A percentile compares a stretch with the other conserved stretches of the same genome.
phyloP scores from a whole-genome alignment of 2,888 invertebrate genomes.

The Tromatobia lineatoria region DNA sequence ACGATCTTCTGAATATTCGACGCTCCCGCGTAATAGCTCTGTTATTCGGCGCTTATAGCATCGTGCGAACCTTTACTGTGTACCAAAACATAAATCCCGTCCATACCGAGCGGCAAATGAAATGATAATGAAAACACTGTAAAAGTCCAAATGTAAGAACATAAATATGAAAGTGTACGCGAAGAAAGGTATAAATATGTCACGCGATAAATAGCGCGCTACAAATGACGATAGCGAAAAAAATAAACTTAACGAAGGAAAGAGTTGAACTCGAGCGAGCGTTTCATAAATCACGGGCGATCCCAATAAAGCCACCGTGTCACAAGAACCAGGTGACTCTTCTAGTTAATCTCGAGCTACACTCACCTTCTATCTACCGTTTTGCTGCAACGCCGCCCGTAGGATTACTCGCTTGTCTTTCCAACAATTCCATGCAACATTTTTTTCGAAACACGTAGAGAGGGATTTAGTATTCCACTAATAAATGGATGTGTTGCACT shows the following conservation, averaged over 20 bases:
- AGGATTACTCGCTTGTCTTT: conserved; percentile 64
- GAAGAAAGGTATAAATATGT: conserved; percentile 8
- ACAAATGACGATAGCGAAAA: conserved; percentile 54
- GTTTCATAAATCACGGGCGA: conserved; percentile 66
- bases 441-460: conserved; percentile 28
- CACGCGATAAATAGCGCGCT: conserved; percentile 6
- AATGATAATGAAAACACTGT: conserved; percentile 28
- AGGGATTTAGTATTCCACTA: conserved; percentile 47
- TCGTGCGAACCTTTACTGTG: conserved; percentile 16
- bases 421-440: conserved; percentile 30
- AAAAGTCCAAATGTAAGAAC: background rate
- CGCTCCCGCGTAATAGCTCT: conserved; percentile 33
- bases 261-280: conserved; percentile 47
- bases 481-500: conserved; percentile 37
- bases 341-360: conserved; percentile 66
- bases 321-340: conserved; percentile 68
- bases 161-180: conserved; percentile 23
- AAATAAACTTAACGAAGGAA: conserved; percentile 53
- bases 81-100: conserved; percentile 13
- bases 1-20: conserved; percentile 60
- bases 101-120: conserved; percentile 18
- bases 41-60: conserved; percentile 54
- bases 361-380: conserved; percentile 18
- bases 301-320: conserved; percentile 68
- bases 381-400: conserved; percentile 24